These are phyloP conservation scores for Falco cherrug DNA, from an alignment of 2,797 vertebrate species.

Conservation along the genomic window DNA sequence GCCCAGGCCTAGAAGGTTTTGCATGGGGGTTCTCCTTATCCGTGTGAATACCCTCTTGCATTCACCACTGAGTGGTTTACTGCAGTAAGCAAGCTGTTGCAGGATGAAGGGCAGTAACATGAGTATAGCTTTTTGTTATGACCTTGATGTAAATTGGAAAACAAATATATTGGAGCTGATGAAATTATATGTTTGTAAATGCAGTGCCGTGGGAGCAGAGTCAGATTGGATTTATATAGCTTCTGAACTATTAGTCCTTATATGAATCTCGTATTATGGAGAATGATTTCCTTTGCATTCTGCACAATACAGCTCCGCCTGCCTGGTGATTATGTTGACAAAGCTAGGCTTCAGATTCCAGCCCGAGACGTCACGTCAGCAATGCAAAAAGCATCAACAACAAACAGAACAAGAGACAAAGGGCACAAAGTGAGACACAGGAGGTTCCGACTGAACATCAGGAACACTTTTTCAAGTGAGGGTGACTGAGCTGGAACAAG, in stretches of 20 bases:
- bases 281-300: not conserved
- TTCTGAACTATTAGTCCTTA: not conserved
- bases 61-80: not conserved
- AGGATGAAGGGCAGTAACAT: not conserved
- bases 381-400: not conserved
- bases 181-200: not conserved
- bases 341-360: not conserved
- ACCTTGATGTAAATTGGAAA: not conserved
- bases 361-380: not conserved
- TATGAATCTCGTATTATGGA: not conserved
- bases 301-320: not conserved
- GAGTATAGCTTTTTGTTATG: not conserved
- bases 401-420: not conserved
- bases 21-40: not conserved
- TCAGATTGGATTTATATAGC: conserved; percentile 5
- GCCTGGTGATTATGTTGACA: not conserved
- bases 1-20: not conserved
- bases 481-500: not conserved
- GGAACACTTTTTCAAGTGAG: not conserved
- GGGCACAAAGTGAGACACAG: not conserved
- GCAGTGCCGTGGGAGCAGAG: not conserved
- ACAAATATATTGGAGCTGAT: not conserved
- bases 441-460: not conserved
- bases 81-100: not conserved
- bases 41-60: not conserved